Evolutionary conservation across 2,113 vertebrate species (phyloP).

Genomic region (Diadophis punctatus): DNA sequence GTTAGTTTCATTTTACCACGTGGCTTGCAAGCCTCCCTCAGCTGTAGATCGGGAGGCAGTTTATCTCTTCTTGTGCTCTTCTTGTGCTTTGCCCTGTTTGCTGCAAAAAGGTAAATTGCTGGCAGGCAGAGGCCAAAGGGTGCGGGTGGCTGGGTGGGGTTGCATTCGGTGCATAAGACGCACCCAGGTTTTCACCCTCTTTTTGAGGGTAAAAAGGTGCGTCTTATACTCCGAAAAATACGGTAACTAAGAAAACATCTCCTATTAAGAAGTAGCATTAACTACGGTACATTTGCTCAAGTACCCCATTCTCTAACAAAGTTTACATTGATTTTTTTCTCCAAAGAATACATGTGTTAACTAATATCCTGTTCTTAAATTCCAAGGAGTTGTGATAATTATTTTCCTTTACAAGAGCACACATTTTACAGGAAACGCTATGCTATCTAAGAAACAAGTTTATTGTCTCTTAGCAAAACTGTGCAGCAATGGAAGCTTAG

Average conservation of each 20-base stretch:
- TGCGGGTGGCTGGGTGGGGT: no score
- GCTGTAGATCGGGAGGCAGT: no score
- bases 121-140: no score
- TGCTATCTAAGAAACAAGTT: background rate
- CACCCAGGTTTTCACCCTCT: no score
- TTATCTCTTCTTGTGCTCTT: no score
- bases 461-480: background rate
- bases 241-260: background rate
- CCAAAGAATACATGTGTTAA: background rate
- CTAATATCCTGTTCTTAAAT: conserved; percentile 5
- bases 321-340: background rate
- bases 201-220: no score
- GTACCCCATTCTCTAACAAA: background rate
- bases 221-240: no score
- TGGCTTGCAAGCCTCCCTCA: no score
- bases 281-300: background rate
- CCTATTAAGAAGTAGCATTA: background rate
- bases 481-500: background rate
- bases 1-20: no score
- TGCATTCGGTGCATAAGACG: no score
- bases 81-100: no score
- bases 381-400: background rate
- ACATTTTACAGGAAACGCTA: background rate
- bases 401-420: background rate
- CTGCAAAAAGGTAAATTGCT: no score